Evolutionary conservation across 2,888 invertebrate genomes (phyloP).

Genomic region (Therioaphis trifolii): DNA sequence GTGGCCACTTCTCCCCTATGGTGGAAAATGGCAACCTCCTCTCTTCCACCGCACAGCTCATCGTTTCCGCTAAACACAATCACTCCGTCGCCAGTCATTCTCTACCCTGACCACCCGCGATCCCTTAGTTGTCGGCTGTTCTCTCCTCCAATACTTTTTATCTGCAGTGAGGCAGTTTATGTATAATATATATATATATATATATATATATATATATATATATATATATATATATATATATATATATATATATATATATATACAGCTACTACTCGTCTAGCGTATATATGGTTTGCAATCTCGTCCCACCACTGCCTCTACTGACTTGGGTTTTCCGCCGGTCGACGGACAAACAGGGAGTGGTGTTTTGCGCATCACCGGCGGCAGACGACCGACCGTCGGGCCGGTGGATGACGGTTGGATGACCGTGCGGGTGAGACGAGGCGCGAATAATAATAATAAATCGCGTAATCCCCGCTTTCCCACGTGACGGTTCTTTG

Average conservation of each 20-base stretch:
- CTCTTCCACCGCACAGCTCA: not conserved
- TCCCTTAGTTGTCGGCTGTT: not conserved
- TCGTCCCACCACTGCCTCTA: not conserved
- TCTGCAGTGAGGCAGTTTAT: not conserved
- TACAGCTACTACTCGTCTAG: not conserved
- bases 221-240: not conserved
- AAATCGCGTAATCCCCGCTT: slow-evolving; percentile 33
- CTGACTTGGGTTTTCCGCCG: not conserved
- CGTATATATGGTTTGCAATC: slow-evolving; percentile 36
- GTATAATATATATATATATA: not conserved
- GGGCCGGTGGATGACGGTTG: too few species aligned
- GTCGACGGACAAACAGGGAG: not conserved
- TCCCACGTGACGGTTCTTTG: slow-evolving; percentile 18
- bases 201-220: not conserved
- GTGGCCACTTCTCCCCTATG: not conserved
- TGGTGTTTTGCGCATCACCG: slow-evolving; percentile 47
- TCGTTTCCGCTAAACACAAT: not conserved
- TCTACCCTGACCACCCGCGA: not conserved
- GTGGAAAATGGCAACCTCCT: not conserved
- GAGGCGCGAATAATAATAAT: slow-evolving; percentile 53
- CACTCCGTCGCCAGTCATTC: not conserved
- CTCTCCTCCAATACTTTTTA: not conserved
- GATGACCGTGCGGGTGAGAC: slow-evolving; percentile 1
- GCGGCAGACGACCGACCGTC: slow-evolving; percentile 23
- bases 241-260: not conserved